A percentile compares a stretch with the other conserved stretches of the same genome.
Conservation (phyloP, 2,797 vertebrate genomes). For the Xiphophorus birchmanni region DNA sequence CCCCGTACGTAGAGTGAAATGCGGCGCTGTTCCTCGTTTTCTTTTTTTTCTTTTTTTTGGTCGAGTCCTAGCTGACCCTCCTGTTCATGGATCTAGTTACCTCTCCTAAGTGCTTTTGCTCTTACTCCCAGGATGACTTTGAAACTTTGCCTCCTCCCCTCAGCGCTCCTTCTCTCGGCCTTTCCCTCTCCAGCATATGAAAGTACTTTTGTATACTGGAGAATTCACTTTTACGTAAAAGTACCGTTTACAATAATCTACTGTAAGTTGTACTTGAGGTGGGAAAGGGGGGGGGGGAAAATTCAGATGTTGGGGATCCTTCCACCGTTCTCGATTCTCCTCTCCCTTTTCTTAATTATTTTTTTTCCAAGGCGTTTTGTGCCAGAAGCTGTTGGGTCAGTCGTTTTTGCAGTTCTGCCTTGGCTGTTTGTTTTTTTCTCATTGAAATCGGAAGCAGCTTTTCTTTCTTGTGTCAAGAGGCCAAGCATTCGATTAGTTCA, state of each 20-base stretch:
- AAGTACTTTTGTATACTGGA: too few species aligned
- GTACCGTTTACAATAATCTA: neutral
- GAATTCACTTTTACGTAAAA: too few species aligned
- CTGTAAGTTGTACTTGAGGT: constrained; percentile 43
- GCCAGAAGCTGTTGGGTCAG: constrained; percentile 42
- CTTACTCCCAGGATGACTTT: constrained; percentile 46
- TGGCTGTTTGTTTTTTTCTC: constrained; percentile 14
- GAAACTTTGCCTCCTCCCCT: constrained; percentile 37
- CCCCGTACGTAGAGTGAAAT: constrained; percentile 38
- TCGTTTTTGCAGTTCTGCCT: constrained; percentile 19
- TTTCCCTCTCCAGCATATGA: constrained; percentile 19
- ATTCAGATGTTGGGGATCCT: constrained; percentile 35
- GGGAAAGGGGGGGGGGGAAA: neutral
- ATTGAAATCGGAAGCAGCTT: constrained; percentile 60
- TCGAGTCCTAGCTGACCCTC: constrained; percentile 35
- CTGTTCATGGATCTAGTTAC: constrained; percentile 57
- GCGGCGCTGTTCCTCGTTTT: constrained; percentile 48
- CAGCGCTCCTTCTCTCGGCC: neutral
- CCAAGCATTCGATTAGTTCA: constrained; percentile 52
- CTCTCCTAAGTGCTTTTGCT: constrained; percentile 61
- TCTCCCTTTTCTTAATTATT: constrained; percentile 13
- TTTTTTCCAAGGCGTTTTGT: constrained; percentile 29
- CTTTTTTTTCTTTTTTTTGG: constrained; percentile 7
- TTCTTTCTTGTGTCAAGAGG: constrained; percentile 44
- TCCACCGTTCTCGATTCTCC: constrained; percentile 34